Evolutionary conservation across 2,888 invertebrate species (phyloP), one percentile per base, ranked within the genome.

Genomic region (Atethmia centrago): DNA sequence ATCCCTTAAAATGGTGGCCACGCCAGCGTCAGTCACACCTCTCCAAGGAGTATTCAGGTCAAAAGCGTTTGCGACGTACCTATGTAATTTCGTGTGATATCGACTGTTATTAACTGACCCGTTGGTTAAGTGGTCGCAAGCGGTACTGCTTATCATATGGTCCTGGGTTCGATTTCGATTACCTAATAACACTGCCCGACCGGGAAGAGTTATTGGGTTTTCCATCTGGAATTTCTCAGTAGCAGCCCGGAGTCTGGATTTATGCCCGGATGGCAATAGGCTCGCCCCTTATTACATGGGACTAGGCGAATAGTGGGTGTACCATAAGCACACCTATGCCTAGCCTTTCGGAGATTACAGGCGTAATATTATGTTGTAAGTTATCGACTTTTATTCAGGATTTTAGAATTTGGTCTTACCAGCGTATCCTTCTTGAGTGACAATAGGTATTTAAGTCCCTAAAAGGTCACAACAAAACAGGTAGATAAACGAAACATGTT

Each of bases 401-500:
- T 67, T 67, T 65, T 45, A 31, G n/a, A 45, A 45, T 19, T 25
- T 31, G 9, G 3, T 36, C 25, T 49, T 66, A 69, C 40, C 45
- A 21, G 25, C 10, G 49, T 45, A 14, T 63, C 36, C n/a, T 28
- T 28, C 28, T 28, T 45, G 28, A 3, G 14, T 14, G 14, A 21
- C 8, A 21, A 45, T 28, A 28, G 28, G 21, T 7, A 28, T 8
- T 62, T 62, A 21, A 12, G 28, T 28, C 25, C 0, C 16, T 58
- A 61, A 40, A 42, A 55, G 71, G 45, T 56, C 12, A 40, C 16
- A 63, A 64, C 14, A 55, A 28, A 65, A 36, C 7, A 19, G 9
- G 16, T 66, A 71, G 8, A 40, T 14, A 73, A 73, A 83, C 45
- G 51, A 79, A 49, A 45, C 49, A 65, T 47, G 12, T 82, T 56